Evolutionary conservation across 2,888 invertebrate genomes (phyloP), one percentile per base, ranked within the genome.

Genomic region (Atethmia centrago): DNA sequence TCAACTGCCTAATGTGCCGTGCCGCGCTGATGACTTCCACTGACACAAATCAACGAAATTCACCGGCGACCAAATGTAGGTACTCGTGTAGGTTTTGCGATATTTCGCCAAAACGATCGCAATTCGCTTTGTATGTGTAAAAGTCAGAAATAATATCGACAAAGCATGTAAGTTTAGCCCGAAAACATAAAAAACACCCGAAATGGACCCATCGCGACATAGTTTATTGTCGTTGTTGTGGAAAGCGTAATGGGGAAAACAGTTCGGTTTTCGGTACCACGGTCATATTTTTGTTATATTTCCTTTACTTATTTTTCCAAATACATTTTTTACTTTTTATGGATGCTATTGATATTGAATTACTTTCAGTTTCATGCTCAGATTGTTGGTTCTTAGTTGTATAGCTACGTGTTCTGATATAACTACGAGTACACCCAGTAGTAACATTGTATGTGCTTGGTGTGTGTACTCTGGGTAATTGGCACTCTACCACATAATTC

Each of bases 171-270:
- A 82, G 75, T 80, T 73, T 64, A 77, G 63, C 62, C 81, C 66
- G 45, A 83, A 86, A 87, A 85, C 73, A 85, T 83, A 85, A 78
- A n/a, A 81, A 84, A 79, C 77, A 82, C 71, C 70, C 67, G 74
- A 83, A 87, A 87, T 79, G 73, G 77, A 80, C 77, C 85, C 80
- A 79, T 86, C 82, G 80, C 74, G 62, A 77, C 82, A 80, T 85
- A 83, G 79, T 88, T 89, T 89, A 89, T 87, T 80, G 83, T 84
- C 87, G 85, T 86, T 89, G 86, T 83, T 81, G 87, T 88, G 86
- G 84, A 87, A 86, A 89, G 82, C 85, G 85, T 87, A 85, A 89
- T 82, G 81, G 80, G 79, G 68, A 87, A 85, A 87, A 80, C 80
- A 79, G 83, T 86, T 87, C 67, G 77, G 77, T 82, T 87, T 85